Percentiles rank a stretch among this genome's conserved stretches.
These are phyloP conservation scores for roundworm (Caenorhabditis elegans) DNA, from an alignment of 1,140 invertebrate genomes.

Conservation along the genomic window WBcel235 BX284606.5:11513501-11514000, in stretches of 20 bases:
- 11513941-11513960: background rate
- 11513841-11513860: background rate
- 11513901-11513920: slow-evolving; percentile 1
- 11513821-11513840: background rate
- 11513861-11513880: background rate
- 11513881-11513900: slow-evolving; percentile 16
- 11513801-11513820: background rate
- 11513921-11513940: background rate
- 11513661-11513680: slow-evolving; percentile 2
- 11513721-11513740: slow-evolving; percentile 5
- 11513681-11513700: slow-evolving; percentile 17
- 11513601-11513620: background rate
- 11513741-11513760: background rate
- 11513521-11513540: background rate
- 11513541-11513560: background rate
- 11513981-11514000: background rate
- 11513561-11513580: background rate
- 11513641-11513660: background rate
- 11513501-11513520: background rate
- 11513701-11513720: background rate
- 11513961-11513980: background rate
- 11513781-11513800: background rate
- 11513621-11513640: background rate
- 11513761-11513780: background rate
- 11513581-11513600: background rate